Evolutionary conservation across 1,140 invertebrate species (phyloP).

Genomic region (Apocrypta bakeri): DNA sequence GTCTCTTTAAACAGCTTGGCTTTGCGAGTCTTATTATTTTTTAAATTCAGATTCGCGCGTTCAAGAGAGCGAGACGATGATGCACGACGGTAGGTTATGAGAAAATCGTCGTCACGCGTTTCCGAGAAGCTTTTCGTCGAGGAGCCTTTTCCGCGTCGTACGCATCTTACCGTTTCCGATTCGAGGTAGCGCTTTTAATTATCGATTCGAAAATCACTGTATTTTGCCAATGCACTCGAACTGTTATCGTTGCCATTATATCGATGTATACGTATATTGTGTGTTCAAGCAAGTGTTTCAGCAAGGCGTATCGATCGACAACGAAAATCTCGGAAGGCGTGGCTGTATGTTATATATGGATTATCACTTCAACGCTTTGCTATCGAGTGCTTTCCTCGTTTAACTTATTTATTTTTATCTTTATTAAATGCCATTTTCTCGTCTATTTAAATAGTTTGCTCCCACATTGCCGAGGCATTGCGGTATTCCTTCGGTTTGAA

Average conservation of each 20-base stretch:
- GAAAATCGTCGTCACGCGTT: slow-evolving; percentile 50
- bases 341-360: slow-evolving; percentile 61
- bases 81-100: slow-evolving; percentile 33
- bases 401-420: slow-evolving; percentile 48
- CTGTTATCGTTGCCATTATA: no score
- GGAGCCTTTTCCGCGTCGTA: background rate
- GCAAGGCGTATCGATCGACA: slow-evolving; percentile 34
- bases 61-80: background rate
- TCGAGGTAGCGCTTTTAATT: slow-evolving; percentile 58
- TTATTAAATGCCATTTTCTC: slow-evolving; percentile 9
- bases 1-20: background rate
- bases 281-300: background rate
- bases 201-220: slow-evolving; percentile 42
- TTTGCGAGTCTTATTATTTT: background rate
- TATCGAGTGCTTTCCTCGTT: slow-evolving; percentile 63
- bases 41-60: background rate
- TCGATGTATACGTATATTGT: background rate
- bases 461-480: background rate
- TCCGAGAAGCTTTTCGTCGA: slow-evolving; percentile 51
- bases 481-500: background rate
- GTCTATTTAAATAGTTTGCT: background rate
- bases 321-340: slow-evolving; percentile 58
- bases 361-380: slow-evolving; percentile 71
- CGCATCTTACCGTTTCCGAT: slow-evolving; percentile 37
- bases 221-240: background rate